Base-by-base conservation (phyloP, 2,888 invertebrate genomes). In the Antheraea yamamai region DNA sequence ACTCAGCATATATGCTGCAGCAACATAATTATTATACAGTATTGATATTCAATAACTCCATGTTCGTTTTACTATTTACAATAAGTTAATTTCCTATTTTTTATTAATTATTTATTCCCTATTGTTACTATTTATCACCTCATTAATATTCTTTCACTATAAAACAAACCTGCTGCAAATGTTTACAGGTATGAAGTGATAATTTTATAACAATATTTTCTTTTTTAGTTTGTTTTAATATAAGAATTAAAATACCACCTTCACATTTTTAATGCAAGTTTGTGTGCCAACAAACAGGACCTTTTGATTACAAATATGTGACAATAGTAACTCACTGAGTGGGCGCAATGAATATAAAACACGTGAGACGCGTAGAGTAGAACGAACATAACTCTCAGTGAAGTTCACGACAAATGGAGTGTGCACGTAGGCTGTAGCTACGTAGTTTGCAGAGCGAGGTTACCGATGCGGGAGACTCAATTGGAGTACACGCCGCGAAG, bases 291-390 rank as follows among this genome's bases (percentile, higher is more conserved):
- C 82, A 66, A 72, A 79, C 81, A 81, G 86, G 83, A 83, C 85
- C 87, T 86, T 86, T 82, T 88, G 89, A 91, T 91, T 90, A 91
- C 92, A 92, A 91, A 89, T 88, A 92, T 87, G 85, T 88, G 90
- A 90, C 91, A 92, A 92, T 90, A 92, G 93, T 92, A 93, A 95
- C 95, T 95, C 95, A 95, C 95, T 94, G 94, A 91, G 92, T 92
- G 92, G 92, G 89, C 93, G 94, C 94, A 95, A 94, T 94, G 94
- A 92, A 92, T 94, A 94, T 92, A 91, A 87, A 86, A 92, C 93
- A 87, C 84, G 95, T 91, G 90, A 85, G 92, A 87, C 85, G 89
- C 89, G 91, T 87, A 84, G 92, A 91, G 93, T 84, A 90, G 94
- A 88, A 91, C 87, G 87, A 90, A 93, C 90, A 86, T 89, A 87